A percentile compares a stretch with the other conserved stretches of the same genome.
Evolutionary conservation across 2,113 vertebrate genomes (phyloP).

Genomic region (Hystrix cristata): DNA sequence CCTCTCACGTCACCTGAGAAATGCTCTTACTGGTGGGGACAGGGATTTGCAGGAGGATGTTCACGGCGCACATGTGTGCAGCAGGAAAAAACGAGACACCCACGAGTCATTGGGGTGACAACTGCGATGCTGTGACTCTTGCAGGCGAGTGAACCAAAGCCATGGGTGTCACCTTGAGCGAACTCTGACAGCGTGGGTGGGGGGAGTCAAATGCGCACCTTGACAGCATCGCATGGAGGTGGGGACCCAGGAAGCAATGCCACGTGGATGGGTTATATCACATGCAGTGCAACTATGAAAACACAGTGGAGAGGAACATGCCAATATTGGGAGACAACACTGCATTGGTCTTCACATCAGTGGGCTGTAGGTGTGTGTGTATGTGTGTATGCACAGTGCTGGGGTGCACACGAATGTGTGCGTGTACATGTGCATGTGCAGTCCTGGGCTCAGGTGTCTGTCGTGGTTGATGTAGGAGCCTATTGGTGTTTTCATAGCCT

Average conservation of each 20-base stretch:
- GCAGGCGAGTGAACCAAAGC: background rate
- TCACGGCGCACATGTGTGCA: too few species aligned
- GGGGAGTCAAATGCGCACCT: background rate
- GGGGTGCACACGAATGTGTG: too few species aligned
- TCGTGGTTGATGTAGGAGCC: background rate
- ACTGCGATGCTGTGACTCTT: too few species aligned
- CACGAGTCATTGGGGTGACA: too few species aligned
- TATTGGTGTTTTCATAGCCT: background rate
- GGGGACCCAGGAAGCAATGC: background rate
- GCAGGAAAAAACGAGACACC: too few species aligned
- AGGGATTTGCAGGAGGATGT: too few species aligned
- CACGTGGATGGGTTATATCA: background rate
- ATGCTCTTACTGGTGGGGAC: too few species aligned
- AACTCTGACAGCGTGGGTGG: background rate
- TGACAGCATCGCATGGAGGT: background rate
- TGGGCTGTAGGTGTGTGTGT: too few species aligned
- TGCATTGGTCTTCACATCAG: background rate
- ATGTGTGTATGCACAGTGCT: background rate
- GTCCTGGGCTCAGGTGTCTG: background rate
- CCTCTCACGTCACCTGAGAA: too few species aligned
- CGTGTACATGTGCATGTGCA: background rate
- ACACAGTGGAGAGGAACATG: background rate
- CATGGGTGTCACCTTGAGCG: background rate
- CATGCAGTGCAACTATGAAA: background rate
- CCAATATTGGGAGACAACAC: background rate